Evolutionary conservation across 2,113 vertebrate species (phyloP), one percentile per base, ranked within the genome.

Genomic region (Bagarius yarrelli): DNA sequence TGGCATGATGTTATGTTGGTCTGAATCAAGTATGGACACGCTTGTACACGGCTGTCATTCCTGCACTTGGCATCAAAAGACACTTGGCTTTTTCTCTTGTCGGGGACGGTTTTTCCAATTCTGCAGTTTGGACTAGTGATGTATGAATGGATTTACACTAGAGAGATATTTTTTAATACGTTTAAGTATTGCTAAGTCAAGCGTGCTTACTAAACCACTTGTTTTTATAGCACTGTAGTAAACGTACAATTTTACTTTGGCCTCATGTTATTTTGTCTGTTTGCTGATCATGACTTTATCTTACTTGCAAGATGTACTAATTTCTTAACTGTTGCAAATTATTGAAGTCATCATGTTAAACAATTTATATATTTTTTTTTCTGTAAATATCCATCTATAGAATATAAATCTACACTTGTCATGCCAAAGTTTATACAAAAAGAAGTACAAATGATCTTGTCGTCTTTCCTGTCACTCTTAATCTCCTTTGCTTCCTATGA

Each of bases 201-300:
- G 85, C 79, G 21, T 80, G 78, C 32, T 85, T 81, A 83, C 76
- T 81, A 79, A 86, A 86, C 81, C 79, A 85, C 82, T 81, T 83
- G 82, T 86, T 73, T n/a, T 78, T 78, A 75, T 55, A 75, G 78
- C 75, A 83, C 60, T 57, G 27, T 79, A 83, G 79, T 83, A 76
- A 79, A 86, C 69, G 50, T 86, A 74, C 40, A 74, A 69, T 60
- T 70, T 67, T 75, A 36, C 18, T 76, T 76, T 60, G 23, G 59
- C 55, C 60, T 76, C 57, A 18, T 73, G n/a, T 77, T 75, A 63
- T 71, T 36, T 83, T 78, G 19, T 47, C 55, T 57, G 36, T 52
- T 66, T 60, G 34, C 40, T 36, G 11, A 34, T 73, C 2, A 25
- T 40, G 14, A 8, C 32, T n/a, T 57, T 74, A 74, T 55, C 52